Base-by-base conservation (phyloP, 2,888 invertebrate genomes). In the Campaea margaritaria region DNA sequence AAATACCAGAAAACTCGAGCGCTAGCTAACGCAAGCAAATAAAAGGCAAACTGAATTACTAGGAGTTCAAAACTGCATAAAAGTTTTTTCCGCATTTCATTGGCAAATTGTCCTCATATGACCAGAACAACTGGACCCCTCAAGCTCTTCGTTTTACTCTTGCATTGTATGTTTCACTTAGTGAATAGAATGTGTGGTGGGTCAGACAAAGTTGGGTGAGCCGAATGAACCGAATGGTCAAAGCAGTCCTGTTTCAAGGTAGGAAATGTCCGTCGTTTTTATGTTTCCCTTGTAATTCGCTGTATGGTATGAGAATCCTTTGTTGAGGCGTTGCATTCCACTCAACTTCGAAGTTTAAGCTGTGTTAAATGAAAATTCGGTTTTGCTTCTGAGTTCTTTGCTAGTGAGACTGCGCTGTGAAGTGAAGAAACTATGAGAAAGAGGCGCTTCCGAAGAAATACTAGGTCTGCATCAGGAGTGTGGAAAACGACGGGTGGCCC, bases 51-150 rank as follows among this genome's bases (percentile, higher is more conserved):
- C 57, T 51, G 21, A 64, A 61, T 61, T 65, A 61, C 61, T 46
- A 58, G 55, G 64, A 65, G 58, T 53, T 58, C 52, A 61, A 42
- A 61, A 58, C 60, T 64, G 61, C 58, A 61, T 55, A 58, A 46
- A 52, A 61, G 54, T 60, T 60, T 61, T 64, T 54, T 14, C 50
- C 52, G 43, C 45, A 58, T 58, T 62, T 62, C 58, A 58, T 47
- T 54, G 57, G 62, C 27, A 62, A 62, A 62, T 57, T 57, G 49
- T 21, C 41, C 53, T 38, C 46, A 47, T 28, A 49, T 28, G 31
- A 39, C 62, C 62, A 62, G 21, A 13, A 3, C n/a, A 28, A 2
- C 5, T 16, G 14, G 62, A 54, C n/a, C 57, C 43, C 31, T 28
- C 10, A 21, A 9, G 5, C 21, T 21, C 21, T 21, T 21, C 21